phyloP scores from a whole-genome alignment of 2,888 invertebrate genomes.

The Mycalesis mineus region DNA sequence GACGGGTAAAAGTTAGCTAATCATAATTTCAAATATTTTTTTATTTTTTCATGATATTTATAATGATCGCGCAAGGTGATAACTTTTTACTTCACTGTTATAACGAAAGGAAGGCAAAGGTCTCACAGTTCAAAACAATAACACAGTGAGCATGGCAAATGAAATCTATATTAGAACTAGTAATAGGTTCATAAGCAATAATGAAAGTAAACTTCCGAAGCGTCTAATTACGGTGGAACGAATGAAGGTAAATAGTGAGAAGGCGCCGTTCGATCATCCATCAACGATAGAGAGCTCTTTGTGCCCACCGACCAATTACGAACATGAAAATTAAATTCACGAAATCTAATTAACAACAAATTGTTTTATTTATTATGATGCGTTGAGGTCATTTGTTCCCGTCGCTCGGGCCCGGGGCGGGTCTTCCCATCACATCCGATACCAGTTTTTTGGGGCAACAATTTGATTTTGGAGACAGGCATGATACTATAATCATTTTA shows the following conservation, averaged over 20 bases:
- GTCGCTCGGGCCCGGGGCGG: constrained; percentile 67
- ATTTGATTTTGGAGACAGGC: constrained; percentile 38
- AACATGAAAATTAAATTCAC: constrained; percentile 79
- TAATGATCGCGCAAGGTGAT: no score
- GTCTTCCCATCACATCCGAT: constrained; percentile 51
- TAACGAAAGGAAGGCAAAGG: constrained; percentile 1
- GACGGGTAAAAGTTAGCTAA: no score
- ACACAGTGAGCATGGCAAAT: constrained; percentile 48
- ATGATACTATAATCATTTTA: constrained; percentile 32
- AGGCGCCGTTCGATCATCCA: constrained; percentile 75
- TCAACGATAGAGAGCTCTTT: constrained; percentile 74
- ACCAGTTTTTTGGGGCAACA: constrained; percentile 43
- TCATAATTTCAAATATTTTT: no score
- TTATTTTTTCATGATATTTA: no score
- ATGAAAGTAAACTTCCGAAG: constrained; percentile 74
- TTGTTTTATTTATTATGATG: constrained; percentile 79
- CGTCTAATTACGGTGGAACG: constrained; percentile 66
- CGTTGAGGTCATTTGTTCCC: constrained; percentile 75
- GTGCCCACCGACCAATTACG: constrained; percentile 78
- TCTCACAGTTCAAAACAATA: constrained; percentile 32
- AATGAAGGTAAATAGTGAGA: constrained; percentile 69
- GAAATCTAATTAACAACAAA: constrained; percentile 79
- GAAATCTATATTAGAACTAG: constrained; percentile 70
- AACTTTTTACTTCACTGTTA: neutral
- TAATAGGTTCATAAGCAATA: constrained; percentile 70